Conservation (phyloP, 2,888 invertebrate genomes). For the Lasioglossum lativentre region DNA sequence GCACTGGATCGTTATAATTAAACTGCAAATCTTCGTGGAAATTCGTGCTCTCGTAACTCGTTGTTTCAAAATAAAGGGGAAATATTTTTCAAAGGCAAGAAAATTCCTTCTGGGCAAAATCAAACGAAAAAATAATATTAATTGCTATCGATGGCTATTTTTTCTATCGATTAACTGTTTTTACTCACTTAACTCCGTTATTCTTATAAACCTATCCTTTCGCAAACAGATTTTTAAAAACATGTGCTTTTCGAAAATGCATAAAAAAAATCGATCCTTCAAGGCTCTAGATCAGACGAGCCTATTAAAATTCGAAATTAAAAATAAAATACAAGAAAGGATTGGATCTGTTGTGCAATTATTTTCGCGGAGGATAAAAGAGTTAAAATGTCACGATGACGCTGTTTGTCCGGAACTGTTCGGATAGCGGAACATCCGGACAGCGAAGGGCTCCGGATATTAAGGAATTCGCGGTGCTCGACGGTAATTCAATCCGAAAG, state of each 20-base stretch:
- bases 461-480: not conserved
- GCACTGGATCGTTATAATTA: not conserved
- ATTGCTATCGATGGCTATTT: not conserved
- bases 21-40: not conserved
- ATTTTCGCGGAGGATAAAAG: not conserved
- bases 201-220: no score
- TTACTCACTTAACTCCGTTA: not conserved
- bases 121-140: not conserved
- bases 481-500: conserved; percentile 5
- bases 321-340: not conserved
- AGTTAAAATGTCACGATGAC: not conserved
- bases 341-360: not conserved
- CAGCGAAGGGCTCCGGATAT: not conserved
- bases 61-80: not conserved
- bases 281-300: not conserved
- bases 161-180: not conserved
- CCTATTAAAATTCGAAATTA: not conserved
- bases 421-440: not conserved
- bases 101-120: not conserved
- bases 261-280: not conserved
- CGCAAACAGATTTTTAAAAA: not conserved
- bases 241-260: not conserved
- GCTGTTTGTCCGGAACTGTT: not conserved
- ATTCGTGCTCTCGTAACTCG: not conserved
- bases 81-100: not conserved